phyloP scores from a whole-genome alignment of 2,113 vertebrate genomes.

The Amblyornis subalaris region DNA sequence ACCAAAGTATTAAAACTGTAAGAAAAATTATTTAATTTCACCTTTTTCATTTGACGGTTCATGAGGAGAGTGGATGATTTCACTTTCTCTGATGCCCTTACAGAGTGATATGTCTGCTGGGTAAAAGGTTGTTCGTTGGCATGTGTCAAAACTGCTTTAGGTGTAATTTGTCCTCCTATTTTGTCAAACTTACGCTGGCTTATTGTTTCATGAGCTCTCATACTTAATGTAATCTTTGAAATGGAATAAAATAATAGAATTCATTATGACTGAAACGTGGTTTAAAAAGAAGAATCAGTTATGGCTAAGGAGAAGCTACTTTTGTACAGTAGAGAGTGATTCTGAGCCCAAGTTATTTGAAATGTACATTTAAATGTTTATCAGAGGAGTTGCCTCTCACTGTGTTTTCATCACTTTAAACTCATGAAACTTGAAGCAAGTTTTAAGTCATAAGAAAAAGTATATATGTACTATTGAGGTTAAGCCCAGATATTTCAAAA shows the following conservation, averaged over 20 bases:
- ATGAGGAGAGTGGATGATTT: not conserved
- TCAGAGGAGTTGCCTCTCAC: not conserved
- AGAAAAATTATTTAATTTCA: not conserved
- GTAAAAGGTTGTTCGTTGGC: not conserved
- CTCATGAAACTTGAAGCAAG: not conserved
- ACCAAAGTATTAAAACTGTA: not conserved
- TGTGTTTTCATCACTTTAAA: not conserved
- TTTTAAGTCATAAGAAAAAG: not conserved
- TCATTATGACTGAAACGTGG: rapidly evolving
- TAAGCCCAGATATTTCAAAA: not conserved
- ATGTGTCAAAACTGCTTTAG: not conserved
- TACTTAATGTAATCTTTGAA: not conserved
- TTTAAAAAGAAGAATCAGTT: not conserved
- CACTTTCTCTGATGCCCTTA: not conserved
- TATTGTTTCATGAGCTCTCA: not conserved
- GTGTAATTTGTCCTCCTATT: not conserved
- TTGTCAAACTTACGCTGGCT: not conserved
- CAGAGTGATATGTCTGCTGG: not conserved
- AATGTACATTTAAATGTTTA: not conserved
- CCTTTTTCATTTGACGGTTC: not conserved
- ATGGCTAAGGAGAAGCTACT: not conserved
- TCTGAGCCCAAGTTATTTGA: not conserved
- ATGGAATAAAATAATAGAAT: not conserved
- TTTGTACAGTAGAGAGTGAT: not conserved
- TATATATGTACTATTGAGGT: not conserved